Evolutionary conservation across 2,113 vertebrate genomes (phyloP).

Genomic region (Hassar affinis): DNA sequence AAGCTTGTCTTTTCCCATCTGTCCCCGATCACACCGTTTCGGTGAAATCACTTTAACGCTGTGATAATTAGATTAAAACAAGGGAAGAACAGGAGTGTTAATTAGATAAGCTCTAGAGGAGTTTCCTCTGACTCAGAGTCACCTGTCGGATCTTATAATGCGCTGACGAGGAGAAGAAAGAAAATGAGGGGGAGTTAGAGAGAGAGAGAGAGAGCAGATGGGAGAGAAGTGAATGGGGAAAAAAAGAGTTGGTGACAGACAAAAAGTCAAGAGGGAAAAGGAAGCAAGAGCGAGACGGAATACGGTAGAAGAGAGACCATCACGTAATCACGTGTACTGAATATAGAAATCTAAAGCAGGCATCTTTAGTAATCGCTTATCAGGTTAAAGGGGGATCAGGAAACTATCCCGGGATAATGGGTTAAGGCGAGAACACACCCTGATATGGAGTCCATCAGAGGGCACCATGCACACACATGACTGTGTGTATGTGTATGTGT

Average conservation of each 20-base stretch:
- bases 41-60: background rate
- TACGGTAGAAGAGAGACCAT: background rate
- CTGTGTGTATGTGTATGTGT: too few species aligned
- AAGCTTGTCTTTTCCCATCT: conserved; percentile 14
- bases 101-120: conserved; percentile 14
- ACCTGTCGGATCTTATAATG: conserved; percentile 19
- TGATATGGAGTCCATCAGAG: background rate
- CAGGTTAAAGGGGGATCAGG: background rate
- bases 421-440: background rate
- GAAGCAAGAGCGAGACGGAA: background rate
- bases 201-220: background rate
- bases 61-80: background rate
- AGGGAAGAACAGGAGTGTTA: background rate
- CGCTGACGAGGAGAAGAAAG: conserved; percentile 16
- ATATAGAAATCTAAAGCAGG: background rate
- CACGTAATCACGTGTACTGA: background rate
- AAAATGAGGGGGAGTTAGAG: conserved; percentile 32
- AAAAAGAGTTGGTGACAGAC: background rate
- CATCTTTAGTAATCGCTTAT: background rate
- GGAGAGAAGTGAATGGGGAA: background rate
- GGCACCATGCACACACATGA: background rate
- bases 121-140: conserved; percentile 19
- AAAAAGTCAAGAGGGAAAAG: too few species aligned
- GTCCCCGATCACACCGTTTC: background rate
- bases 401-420: background rate